Percentiles rank a stretch among this genome's conserved stretches.
Evolutionary conservation across 2,113 vertebrate species (phyloP).

Genomic region (Tragelaphus imberbis): DNA sequence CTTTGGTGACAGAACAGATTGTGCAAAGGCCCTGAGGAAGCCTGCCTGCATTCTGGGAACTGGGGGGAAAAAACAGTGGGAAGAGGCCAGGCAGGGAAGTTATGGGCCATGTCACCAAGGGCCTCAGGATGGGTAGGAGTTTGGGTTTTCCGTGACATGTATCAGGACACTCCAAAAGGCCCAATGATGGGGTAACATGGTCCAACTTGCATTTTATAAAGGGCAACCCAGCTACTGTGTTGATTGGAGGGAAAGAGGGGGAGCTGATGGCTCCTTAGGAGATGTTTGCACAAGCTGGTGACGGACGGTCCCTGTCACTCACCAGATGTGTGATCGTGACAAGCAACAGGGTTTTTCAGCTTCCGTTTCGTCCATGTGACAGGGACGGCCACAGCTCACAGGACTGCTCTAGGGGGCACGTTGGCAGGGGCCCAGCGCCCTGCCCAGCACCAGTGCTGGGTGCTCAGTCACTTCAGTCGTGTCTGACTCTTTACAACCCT

Average conservation of each 20-base stretch:
- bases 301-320: background rate
- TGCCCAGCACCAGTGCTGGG: background rate
- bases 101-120: background rate
- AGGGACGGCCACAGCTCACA: fast-evolving
- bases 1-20: background rate
- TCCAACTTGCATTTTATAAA: background rate
- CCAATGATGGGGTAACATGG: background rate
- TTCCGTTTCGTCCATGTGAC: background rate
- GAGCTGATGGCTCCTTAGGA: fast-evolving
- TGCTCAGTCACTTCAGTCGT: fast-evolving
- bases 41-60: background rate
- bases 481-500: background rate
- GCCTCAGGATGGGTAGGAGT: background rate
- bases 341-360: background rate
- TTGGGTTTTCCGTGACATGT: background rate
- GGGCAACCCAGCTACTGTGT: fast-evolving
- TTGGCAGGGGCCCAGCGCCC: background rate
- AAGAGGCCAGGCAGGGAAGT: background rate
- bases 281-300: no score
- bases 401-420: no score
- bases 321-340: background rate
- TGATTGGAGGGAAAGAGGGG: background rate
- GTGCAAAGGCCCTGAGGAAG: background rate
- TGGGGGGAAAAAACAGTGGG: background rate
- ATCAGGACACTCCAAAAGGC: background rate